Evolutionary conservation across 2,113 vertebrate genomes (phyloP).

Genomic region (Origma solitaria): DNA sequence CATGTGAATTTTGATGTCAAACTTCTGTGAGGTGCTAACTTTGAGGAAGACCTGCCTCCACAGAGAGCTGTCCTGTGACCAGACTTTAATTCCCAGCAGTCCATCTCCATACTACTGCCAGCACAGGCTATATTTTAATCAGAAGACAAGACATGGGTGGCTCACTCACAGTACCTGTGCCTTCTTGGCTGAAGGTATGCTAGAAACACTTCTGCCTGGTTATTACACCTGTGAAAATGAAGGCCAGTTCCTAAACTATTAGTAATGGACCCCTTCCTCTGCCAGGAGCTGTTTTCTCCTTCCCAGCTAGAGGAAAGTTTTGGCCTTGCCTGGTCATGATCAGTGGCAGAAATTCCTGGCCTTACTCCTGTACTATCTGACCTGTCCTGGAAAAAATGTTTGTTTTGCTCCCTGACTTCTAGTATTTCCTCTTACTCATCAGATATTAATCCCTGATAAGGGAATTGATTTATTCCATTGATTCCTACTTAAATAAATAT

Average conservation of each 20-base stretch:
- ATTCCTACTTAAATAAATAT: background rate
- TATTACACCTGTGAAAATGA: background rate
- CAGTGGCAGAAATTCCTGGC: background rate
- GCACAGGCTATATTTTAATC: background rate
- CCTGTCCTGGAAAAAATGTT: background rate
- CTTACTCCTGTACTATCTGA: background rate
- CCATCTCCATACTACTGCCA: background rate
- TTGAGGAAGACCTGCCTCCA: background rate
- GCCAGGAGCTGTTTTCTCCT: background rate
- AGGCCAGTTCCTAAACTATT: background rate
- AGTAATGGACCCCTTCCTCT: background rate
- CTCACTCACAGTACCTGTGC: background rate
- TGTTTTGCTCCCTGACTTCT: background rate
- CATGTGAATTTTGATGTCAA: background rate
- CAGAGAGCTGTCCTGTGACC: background rate
- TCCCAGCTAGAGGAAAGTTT: background rate
- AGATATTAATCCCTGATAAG: background rate
- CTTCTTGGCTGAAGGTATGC: background rate
- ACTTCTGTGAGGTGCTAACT: background rate
- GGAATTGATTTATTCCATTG: conserved; percentile 9
- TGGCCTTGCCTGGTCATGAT: background rate
- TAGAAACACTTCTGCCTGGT: background rate
- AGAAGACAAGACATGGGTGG: rapidly evolving
- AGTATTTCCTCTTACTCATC: background rate
- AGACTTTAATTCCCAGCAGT: background rate